Conservation (phyloP, 2,797 vertebrate genomes). For the Xenentodon cancila region DNA sequence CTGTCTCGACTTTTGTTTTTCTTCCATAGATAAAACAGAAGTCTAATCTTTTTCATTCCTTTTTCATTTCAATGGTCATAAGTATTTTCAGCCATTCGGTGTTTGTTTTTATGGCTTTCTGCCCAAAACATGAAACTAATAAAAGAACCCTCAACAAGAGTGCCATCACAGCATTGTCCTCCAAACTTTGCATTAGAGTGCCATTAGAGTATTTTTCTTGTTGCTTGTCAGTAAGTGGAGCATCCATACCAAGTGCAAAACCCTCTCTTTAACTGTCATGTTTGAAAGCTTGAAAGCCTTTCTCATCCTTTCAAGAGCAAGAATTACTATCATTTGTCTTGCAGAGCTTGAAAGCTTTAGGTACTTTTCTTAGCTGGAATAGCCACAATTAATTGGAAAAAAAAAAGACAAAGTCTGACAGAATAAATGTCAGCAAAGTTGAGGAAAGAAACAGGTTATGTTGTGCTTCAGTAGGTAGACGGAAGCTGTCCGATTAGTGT, state of each 20-base stretch:
- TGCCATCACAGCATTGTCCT: not conserved
- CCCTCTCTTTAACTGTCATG: slow-evolving; percentile 69
- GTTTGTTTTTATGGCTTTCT: slow-evolving; percentile 20
- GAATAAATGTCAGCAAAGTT: slow-evolving; percentile 5
- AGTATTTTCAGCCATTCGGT: slow-evolving; percentile 17
- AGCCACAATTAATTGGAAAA: slow-evolving; percentile 43
- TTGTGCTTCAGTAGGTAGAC: not conserved
- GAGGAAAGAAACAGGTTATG: not conserved
- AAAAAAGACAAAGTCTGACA: slow-evolving; percentile 21
- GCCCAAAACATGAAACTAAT: slow-evolving; percentile 36
- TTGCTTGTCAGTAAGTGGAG: slow-evolving; percentile 47
- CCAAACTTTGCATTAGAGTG: slow-evolving; percentile 51
- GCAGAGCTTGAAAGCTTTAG: slow-evolving; percentile 60
- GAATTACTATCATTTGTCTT: slow-evolving; percentile 67
- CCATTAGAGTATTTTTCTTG: slow-evolving; percentile 40
- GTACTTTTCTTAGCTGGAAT: slow-evolving; percentile 36
- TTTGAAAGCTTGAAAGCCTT: slow-evolving; percentile 72
- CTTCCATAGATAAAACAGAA: no score
- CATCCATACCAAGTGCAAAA: slow-evolving; percentile 45
- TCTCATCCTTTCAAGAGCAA: slow-evolving; percentile 50
- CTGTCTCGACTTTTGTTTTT: not conserved
- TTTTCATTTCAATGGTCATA: not conserved
- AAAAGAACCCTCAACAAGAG: slow-evolving; percentile 26
- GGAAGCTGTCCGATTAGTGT: not conserved
- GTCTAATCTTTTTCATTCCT: no score